phyloP scores from a whole-genome alignment of 2,888 invertebrate genomes.

The Mythimna impura region DNA sequence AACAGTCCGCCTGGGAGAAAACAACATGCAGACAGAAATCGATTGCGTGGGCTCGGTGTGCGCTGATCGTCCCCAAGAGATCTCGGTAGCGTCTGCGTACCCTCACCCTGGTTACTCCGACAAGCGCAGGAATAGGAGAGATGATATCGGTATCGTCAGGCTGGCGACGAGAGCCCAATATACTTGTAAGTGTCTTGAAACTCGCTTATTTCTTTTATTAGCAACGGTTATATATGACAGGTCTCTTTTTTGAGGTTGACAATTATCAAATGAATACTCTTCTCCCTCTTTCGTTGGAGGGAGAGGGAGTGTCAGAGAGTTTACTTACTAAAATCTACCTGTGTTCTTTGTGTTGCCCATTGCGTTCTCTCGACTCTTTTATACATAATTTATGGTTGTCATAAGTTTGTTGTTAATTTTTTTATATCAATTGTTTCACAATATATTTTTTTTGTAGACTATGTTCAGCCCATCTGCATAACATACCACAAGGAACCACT shows the following conservation, averaged over 20 bases:
- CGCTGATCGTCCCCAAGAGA: conserved; percentile 91
- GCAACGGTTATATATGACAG: too few relatives aligned
- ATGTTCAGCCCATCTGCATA: conserved; percentile 91
- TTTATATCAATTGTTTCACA: too few relatives aligned
- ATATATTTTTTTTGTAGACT: conserved; percentile 81
- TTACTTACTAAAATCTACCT: too few relatives aligned
- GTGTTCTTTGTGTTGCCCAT: too few relatives aligned
- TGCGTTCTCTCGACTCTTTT: too few relatives aligned
- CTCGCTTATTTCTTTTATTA: too few relatives aligned
- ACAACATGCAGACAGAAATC: conserved; percentile 90
- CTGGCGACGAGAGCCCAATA: conserved; percentile 82
- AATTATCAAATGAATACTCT: too few relatives aligned
- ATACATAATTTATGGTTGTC: too few relatives aligned
- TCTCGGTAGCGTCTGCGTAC: conserved; percentile 91
- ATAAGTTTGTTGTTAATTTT: too few relatives aligned
- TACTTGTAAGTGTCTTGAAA: conserved; percentile 79
- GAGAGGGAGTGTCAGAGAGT: too few relatives aligned
- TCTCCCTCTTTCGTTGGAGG: too few relatives aligned
- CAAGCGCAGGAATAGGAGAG: conserved; percentile 84
- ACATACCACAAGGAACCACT: conserved; percentile 79
- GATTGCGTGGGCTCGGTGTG: conserved; percentile 91
- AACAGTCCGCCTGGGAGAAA: conserved; percentile 92
- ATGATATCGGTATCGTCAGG: conserved; percentile 91
- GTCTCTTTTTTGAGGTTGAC: too few relatives aligned
- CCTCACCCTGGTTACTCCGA: conserved; percentile 91